These are phyloP conservation scores for Menidia beryllina DNA, from an alignment of 2,113 vertebrate genomes.

Conservation along the genomic window DNA sequence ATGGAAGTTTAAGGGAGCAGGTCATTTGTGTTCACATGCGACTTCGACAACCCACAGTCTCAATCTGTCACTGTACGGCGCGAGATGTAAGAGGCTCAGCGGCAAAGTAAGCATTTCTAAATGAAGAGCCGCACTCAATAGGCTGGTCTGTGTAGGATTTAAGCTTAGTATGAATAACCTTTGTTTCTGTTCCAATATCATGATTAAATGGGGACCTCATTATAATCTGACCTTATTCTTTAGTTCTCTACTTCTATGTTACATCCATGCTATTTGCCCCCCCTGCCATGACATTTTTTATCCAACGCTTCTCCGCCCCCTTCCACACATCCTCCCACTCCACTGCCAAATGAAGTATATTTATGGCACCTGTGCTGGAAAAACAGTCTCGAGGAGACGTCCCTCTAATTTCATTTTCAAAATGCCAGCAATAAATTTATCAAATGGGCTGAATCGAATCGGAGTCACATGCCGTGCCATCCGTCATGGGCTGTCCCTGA, in stretches of 20 bases:
- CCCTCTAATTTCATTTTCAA: slow-evolving; percentile 82
- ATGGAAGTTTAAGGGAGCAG: slow-evolving; percentile 30
- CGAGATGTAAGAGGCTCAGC: slow-evolving; percentile 8
- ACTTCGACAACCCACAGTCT: slow-evolving; percentile 30
- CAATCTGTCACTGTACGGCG: slow-evolving; percentile 29
- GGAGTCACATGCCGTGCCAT: slow-evolving; percentile 77
- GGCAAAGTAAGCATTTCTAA: slow-evolving; percentile 21
- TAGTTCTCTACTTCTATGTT: slow-evolving; percentile 39
- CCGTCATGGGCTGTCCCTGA: slow-evolving; percentile 77
- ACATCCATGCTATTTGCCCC: slow-evolving; percentile 32
- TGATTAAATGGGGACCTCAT: slow-evolving; percentile 61
- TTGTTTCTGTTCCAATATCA: slow-evolving; percentile 44
- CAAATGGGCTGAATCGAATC: slow-evolving; percentile 77
- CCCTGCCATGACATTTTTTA: slow-evolving; percentile 50
- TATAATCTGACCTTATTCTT: slow-evolving; percentile 66
- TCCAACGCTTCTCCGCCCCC: slow-evolving; percentile 53
- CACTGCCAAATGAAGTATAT: slow-evolving; percentile 77
- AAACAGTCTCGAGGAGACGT: slow-evolving; percentile 77
- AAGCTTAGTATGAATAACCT: slow-evolving; percentile 44
- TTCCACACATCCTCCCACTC: slow-evolving; percentile 44
- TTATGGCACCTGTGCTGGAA: slow-evolving; percentile 80
- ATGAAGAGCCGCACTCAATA: slow-evolving; percentile 7
- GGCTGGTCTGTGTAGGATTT: slow-evolving; percentile 13
- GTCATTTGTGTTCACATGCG: slow-evolving; percentile 26
- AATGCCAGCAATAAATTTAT: slow-evolving; percentile 82